Percentiles rank a stretch among this genome's conserved stretches.
Evolutionary conservation across 2,113 vertebrate species (phyloP).

Genomic region (Trematocara stigmaticum): DNA sequence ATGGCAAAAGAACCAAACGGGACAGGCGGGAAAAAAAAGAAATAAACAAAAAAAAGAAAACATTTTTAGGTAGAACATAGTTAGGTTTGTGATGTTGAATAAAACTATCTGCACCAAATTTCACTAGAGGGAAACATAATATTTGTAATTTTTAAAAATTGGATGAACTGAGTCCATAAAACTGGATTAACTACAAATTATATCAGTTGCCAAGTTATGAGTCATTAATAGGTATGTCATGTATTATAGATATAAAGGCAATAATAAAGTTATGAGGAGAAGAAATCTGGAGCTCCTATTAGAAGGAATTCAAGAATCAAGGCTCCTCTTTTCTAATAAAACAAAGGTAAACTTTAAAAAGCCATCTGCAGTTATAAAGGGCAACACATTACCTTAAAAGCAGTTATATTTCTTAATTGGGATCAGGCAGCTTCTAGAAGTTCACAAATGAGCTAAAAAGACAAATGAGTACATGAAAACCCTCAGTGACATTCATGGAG

Average conservation of each 20-base stretch:
- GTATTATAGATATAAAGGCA: neutral
- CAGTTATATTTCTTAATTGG: fast-evolving
- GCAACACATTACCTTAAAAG: neutral
- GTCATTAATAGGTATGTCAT: neutral
- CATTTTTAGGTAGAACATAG: neutral
- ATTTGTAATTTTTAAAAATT: neutral
- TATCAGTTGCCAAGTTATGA: neutral
- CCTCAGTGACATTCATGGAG: fast-evolving
- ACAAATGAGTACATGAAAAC: neutral
- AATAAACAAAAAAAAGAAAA: too few species aligned
- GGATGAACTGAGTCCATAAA: neutral
- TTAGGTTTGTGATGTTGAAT: neutral
- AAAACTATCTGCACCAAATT: neutral
- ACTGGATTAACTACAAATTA: neutral
- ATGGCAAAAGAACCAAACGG: too few species aligned
- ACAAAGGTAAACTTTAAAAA: neutral
- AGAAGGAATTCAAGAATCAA: fast-evolving
- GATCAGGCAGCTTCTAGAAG: neutral
- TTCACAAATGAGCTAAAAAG: neutral
- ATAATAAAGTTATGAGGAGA: neutral
- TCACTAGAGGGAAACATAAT: neutral
- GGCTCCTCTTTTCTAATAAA: neutral
- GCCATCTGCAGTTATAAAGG: neutral
- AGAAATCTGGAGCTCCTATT: neutral
- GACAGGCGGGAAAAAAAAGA: too few species aligned